These are phyloP conservation scores for Oppia nitens DNA, from an alignment of 1,140 invertebrate species.

Conservation along the genomic window DNA sequence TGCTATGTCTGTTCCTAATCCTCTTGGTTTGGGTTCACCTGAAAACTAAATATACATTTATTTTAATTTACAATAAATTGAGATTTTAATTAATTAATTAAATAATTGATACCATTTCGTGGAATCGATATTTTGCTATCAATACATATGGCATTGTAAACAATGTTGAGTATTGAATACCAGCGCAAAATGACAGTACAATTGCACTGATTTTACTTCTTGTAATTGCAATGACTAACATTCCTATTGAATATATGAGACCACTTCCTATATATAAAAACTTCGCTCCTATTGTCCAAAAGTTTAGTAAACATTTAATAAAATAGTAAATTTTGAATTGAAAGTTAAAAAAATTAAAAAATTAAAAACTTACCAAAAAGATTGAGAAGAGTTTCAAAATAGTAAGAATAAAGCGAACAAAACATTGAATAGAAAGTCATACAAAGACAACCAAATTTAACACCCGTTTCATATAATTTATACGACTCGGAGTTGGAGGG, in stretches of 20 bases:
- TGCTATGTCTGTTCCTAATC: constrained; percentile 80
- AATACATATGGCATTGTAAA: constrained; percentile 93
- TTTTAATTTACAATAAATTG: not conserved
- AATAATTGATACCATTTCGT: constrained; percentile 47
- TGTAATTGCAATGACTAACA: constrained; percentile 66
- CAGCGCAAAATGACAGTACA: constrained; percentile 71
- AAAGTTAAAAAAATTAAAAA: constrained; percentile 13
- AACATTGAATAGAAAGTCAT: constrained; percentile 92
- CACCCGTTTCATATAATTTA: constrained; percentile 63
- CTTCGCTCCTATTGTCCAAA: constrained; percentile 52
- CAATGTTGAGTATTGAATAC: constrained; percentile 89
- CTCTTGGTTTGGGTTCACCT: constrained; percentile 37
- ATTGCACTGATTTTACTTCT: constrained; percentile 61
- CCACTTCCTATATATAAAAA: constrained; percentile 77
- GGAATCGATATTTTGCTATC: constrained; percentile 78
- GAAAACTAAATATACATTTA: too few relatives aligned
- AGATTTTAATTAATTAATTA: not conserved
- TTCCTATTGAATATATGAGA: constrained; percentile 67
- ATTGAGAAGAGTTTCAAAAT: constrained; percentile 71
- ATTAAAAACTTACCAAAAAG: constrained; percentile 45
- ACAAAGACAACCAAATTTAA: constrained; percentile 84
- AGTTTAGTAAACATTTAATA: not conserved
- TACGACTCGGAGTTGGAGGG: constrained; percentile 41
- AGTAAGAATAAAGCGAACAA: constrained; percentile 73
- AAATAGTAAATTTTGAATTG: too few relatives aligned